Evolutionary conservation across 2,113 vertebrate genomes (phyloP), one percentile per base, ranked within the genome.

Genomic region (Osmerus mordax): DNA sequence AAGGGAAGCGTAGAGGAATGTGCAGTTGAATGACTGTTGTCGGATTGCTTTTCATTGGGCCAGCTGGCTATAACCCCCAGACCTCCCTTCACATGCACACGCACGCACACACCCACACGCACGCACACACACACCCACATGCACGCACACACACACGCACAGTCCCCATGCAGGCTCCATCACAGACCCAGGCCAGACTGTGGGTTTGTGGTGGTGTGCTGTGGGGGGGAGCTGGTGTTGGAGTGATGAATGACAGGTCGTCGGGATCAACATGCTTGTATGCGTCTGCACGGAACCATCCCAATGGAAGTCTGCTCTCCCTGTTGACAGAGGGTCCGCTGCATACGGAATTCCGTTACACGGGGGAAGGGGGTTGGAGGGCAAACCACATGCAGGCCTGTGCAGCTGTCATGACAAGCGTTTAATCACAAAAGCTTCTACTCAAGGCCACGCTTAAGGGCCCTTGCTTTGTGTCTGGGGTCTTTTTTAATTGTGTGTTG

Each of bases 1-100:
- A 65, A 70, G 70, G 65, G 71, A 14, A 76, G 78, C 67, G 73
- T 84, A 25, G 59, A 88, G 91, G 89, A 92, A 93, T 91, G 90
- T 69, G 66, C 76, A 47, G 61, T 77, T 83, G 73, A 84, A 81
- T 72, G 74, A 60, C 71, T 73, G 77, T 73, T 62, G 75, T 84
- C 76, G 78, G 83, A 83, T 81, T 83, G 71, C 78, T 82, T 85
- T 84, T 81, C 86, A 81, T 67, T 76, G 71, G 55, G 59, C 82
- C 90, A 91, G 89, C 90, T 91, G 89, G 79, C 61, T 65, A 54
- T 23, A 25, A n/a, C 29, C 36, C 2, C 36, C 65, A 25, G 51
- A 47, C 6, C 19, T 21, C 53, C 55, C 21, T 28, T 54, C 0
- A 23, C 36, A 25, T 25, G 15, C 32, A 69, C 14, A 60, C 19